Conservation (phyloP, 1,140 invertebrate species). For the Schlechtendalia chinensis region DNA sequence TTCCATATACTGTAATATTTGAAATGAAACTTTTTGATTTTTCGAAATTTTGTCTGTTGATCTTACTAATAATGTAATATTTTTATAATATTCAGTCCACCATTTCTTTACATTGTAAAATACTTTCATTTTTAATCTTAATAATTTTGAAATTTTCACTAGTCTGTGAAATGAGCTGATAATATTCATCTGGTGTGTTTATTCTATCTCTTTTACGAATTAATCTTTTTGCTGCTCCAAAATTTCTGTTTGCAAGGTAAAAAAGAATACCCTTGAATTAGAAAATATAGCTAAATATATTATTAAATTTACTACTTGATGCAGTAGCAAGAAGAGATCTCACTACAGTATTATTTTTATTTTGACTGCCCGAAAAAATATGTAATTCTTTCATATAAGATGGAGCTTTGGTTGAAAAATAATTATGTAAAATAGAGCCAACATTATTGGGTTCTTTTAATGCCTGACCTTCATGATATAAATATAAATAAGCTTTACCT, state of each 20-base stretch:
- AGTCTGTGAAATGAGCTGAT: not conserved
- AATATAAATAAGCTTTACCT: constrained; percentile 1
- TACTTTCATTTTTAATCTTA: not conserved
- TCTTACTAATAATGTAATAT: not conserved
- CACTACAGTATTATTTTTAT: not conserved
- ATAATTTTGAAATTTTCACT: not conserved
- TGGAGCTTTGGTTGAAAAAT: not conserved
- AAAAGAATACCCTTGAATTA: not conserved
- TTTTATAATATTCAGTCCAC: not conserved
- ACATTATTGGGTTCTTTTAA: not conserved
- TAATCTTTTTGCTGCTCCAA: not conserved
- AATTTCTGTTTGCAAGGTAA: not conserved
- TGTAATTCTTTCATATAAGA: not conserved
- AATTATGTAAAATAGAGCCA: not conserved
- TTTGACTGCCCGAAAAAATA: not conserved
- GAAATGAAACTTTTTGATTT: not conserved
- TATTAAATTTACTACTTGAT: not conserved
- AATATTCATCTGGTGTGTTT: not conserved
- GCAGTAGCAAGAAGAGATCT: not conserved
- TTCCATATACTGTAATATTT: constrained; percentile 2
- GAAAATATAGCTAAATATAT: not conserved
- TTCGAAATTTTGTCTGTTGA: not conserved
- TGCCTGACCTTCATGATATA: not conserved
- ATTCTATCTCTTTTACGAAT: not conserved
- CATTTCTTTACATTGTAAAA: not conserved